phyloP scores from a whole-genome alignment of 2,113 vertebrate genomes.

The Orthochromis indermauri region DNA sequence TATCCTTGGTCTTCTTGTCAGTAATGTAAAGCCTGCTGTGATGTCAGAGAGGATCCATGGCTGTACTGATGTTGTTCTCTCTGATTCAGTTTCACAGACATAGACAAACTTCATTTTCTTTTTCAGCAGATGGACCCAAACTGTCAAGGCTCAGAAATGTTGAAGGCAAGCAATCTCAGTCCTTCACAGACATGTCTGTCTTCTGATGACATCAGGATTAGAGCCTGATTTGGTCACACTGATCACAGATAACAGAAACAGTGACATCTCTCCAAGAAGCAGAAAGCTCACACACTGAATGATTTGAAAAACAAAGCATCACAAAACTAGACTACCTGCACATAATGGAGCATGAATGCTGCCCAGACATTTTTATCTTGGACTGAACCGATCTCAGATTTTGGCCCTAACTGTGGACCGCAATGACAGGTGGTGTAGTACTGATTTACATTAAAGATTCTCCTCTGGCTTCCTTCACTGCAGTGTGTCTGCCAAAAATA shows the following conservation, averaged over 20 bases:
- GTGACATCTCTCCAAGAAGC: background rate
- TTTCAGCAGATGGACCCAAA: background rate
- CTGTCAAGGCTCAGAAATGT: background rate
- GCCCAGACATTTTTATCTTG: rapidly evolving
- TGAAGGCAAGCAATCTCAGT: background rate
- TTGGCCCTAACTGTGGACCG: background rate
- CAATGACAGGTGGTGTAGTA: rapidly evolving
- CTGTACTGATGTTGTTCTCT: background rate
- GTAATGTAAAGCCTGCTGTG: background rate
- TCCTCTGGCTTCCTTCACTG: background rate
- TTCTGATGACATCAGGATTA: background rate
- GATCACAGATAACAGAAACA: background rate
- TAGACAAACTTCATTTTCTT: rapidly evolving
- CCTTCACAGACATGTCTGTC: rapidly evolving
- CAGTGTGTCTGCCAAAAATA: background rate
- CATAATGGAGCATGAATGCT: background rate
- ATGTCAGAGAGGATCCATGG: background rate
- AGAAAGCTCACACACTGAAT: background rate
- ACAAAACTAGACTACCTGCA: background rate
- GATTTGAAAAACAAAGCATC: background rate
- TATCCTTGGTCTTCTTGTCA: background rate
- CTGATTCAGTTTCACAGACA: background rate
- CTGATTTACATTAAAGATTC: background rate
- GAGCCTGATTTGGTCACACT: background rate
- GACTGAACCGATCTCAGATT: background rate